Evolutionary conservation across 2,113 vertebrate species (phyloP).

Genomic region (Oreochromis aureus): DNA sequence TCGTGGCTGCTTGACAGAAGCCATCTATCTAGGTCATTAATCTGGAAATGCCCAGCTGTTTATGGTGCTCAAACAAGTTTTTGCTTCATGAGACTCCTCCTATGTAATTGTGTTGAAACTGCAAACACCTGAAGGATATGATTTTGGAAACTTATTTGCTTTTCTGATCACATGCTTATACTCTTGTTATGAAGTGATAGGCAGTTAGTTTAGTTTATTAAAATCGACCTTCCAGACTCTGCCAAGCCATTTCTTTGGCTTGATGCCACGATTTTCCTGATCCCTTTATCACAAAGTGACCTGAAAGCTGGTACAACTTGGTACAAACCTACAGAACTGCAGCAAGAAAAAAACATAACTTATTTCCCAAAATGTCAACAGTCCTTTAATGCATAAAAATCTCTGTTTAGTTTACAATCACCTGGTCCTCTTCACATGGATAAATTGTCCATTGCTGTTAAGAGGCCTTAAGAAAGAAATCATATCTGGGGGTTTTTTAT

Average conservation of each 20-base stretch:
- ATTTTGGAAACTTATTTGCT: neutral
- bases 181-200: neutral
- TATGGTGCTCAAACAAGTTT: neutral
- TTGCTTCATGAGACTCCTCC: neutral
- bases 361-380: neutral
- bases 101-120: neutral
- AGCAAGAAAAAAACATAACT: neutral
- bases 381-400: neutral
- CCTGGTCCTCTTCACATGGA: neutral
- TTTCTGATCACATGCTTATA: neutral
- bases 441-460: neutral
- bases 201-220: neutral
- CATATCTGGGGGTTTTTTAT: neutral
- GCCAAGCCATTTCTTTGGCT: neutral
- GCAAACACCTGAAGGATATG: neutral
- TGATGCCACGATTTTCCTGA: neutral
- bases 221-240: neutral
- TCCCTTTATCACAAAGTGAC: neutral
- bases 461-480: neutral
- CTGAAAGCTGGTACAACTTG: neutral
- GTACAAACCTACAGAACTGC: neutral
- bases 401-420: fast-evolving
- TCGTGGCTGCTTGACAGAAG: neutral
- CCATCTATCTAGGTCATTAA: neutral
- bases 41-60: neutral